Conservation (phyloP, 2,888 invertebrate genomes). For the Salpingus planirostris region DNA sequence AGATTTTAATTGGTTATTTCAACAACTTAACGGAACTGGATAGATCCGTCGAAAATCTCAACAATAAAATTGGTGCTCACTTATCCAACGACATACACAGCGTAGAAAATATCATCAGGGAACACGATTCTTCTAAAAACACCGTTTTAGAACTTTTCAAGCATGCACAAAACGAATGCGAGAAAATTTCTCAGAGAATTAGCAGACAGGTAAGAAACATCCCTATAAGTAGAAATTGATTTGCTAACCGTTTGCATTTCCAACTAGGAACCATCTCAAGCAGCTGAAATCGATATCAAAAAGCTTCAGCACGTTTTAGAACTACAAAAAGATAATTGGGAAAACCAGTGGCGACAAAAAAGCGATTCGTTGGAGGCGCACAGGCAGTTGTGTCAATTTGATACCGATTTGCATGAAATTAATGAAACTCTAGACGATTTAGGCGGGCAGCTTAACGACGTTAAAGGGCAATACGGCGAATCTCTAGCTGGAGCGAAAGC, state of each 20-base stretch:
- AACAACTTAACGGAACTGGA: constrained; percentile 56
- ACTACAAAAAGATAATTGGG: constrained; percentile 53
- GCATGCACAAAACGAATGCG: constrained; percentile 57
- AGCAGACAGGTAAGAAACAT: constrained; percentile 45
- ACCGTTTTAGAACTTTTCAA: constrained; percentile 57
- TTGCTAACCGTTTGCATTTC: constrained; percentile 15
- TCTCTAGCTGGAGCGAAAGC: constrained; percentile 61
- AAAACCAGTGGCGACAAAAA: constrained; percentile 51
- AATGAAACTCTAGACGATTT: constrained; percentile 62
- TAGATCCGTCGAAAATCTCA: constrained; percentile 50
- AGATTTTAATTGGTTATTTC: constrained; percentile 60
- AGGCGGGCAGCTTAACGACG: constrained; percentile 51
- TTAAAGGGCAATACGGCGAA: constrained; percentile 63
- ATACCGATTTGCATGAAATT: constrained; percentile 60
- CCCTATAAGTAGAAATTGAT: too few relatives aligned
- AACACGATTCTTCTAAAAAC: constrained; percentile 58
- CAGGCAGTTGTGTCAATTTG: constrained; percentile 55
- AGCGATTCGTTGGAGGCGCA: constrained; percentile 54
- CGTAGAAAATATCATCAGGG: constrained; percentile 48
- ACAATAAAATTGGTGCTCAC: constrained; percentile 38
- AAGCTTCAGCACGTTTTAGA: constrained; percentile 56
- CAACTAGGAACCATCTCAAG: constrained; percentile 56
- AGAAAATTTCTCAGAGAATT: constrained; percentile 58
- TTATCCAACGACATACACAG: constrained; percentile 42
- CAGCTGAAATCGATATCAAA: constrained; percentile 59